Conservation (phyloP, 2,888 invertebrate species). For the Ornithoptera priamus region DNA sequence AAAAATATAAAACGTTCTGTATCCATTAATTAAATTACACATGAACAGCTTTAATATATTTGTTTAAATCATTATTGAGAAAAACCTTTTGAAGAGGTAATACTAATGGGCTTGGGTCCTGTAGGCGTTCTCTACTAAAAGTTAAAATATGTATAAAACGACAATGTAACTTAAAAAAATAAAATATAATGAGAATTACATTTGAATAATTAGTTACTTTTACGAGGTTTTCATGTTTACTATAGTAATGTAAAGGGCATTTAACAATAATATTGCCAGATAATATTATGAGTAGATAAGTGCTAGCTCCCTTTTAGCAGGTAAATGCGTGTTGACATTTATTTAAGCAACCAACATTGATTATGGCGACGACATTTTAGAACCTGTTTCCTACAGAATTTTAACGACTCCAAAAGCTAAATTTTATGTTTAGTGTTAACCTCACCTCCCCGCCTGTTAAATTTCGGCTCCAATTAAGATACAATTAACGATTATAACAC, state of each 20-base stretch:
- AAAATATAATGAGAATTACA: no score
- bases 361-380: slow-evolving; percentile 4
- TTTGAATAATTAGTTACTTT: no score
- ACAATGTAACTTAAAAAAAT: no score
- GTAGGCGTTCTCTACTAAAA: no score
- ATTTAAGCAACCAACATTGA: slow-evolving; percentile 8
- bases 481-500: neutral
- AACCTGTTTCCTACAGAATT: slow-evolving; percentile 9
- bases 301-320: neutral
- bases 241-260: neutral
- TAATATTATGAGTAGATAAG: slow-evolving; percentile 14
- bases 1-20: no score
- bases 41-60: no score
- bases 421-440: neutral
- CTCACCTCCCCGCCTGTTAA: slow-evolving; percentile 2
- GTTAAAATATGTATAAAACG: no score
- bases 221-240: neutral
- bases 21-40: no score
- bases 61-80: no score
- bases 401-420: neutral
- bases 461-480: slow-evolving; percentile 1
- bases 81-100: no score
- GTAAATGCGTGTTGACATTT: slow-evolving; percentile 4
- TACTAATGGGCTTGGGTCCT: no score
- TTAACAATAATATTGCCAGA: neutral